Conservation (phyloP, 1,140 invertebrate genomes). For the Drosophila setifemur region DNA sequence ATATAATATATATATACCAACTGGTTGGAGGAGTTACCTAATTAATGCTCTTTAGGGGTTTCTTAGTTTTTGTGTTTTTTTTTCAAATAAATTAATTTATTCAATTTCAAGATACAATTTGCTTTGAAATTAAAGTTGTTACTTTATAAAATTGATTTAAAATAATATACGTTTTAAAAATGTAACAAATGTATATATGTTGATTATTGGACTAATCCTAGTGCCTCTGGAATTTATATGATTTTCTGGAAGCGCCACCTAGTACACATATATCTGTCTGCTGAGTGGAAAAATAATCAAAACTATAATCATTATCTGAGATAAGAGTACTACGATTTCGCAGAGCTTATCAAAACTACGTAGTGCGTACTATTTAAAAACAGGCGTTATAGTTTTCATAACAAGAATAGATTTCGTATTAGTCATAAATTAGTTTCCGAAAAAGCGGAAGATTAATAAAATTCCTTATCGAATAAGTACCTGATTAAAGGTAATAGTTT, state of each 20-base stretch:
- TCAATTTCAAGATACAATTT: too few relatives aligned
- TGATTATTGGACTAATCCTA: too few relatives aligned
- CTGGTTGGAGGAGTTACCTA: neutral
- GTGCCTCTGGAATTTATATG: neutral
- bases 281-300: neutral
- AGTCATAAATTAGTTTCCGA: constrained; percentile 21
- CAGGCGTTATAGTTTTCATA: neutral
- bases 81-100: too few relatives aligned
- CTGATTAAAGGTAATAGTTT: neutral
- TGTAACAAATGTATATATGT: too few relatives aligned
- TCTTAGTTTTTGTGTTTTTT: too few relatives aligned
- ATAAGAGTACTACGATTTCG: neutral
- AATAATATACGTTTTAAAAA: too few relatives aligned
- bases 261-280: constrained; percentile 1
- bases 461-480: neutral
- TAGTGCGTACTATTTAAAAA: constrained; percentile 3
- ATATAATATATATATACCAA: neutral
- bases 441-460: neutral
- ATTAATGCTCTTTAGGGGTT: too few relatives aligned
- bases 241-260: neutral
- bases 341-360: constrained; percentile 3
- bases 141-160: too few relatives aligned
- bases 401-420: constrained; percentile 2
- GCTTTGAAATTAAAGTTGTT: too few relatives aligned
- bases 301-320: neutral